A percentile compares a stretch with the other conserved stretches of the same genome.
These are phyloP conservation scores for Labia minor DNA, from an alignment of 2,888 invertebrate genomes.

Conservation along the genomic window DNA sequence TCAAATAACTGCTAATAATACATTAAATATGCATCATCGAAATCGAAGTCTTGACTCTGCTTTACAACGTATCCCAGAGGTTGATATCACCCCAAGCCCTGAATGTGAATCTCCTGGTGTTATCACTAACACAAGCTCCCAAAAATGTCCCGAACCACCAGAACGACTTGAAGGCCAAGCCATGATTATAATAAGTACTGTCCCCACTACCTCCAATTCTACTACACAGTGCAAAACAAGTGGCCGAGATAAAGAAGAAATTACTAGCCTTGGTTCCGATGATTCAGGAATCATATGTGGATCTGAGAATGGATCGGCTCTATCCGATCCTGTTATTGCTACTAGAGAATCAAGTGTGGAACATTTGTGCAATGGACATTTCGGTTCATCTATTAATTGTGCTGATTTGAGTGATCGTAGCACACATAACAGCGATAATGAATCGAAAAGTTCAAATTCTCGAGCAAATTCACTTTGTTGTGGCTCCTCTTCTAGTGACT, in stretches of 20 bases:
- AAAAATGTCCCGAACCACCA: constrained; percentile 25
- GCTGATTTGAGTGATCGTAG: constrained; percentile 32
- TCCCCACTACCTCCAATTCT: constrained; percentile 39
- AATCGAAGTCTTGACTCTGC: constrained; percentile 85
- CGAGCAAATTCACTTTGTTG: constrained; percentile 18
- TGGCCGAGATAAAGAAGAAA: constrained; percentile 42
- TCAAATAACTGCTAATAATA: constrained; percentile 41
- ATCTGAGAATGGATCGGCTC: constrained; percentile 39
- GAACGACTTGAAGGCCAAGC: constrained; percentile 29
- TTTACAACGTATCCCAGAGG: constrained; percentile 79
- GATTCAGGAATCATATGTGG: constrained; percentile 66
- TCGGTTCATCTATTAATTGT: background rate
- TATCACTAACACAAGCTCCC: constrained; percentile 22
- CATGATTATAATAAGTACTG: constrained; percentile 26
- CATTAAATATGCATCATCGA: constrained; percentile 61
- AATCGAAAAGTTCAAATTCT: constrained; percentile 18
- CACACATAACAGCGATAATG: constrained; percentile 27
- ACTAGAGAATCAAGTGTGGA: constrained; percentile 43
- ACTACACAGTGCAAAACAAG: constrained; percentile 33
- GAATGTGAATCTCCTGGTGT: constrained; percentile 41
- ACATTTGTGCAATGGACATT: constrained; percentile 31
- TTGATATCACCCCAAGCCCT: constrained; percentile 56
- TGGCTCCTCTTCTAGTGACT: constrained; percentile 19
- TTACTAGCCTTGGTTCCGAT: constrained; percentile 59
- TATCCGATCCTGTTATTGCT: constrained; percentile 36